Evolutionary conservation across 2,888 invertebrate genomes (phyloP), one percentile per base, ranked within the genome.

Genomic region (Dioctria linearis): DNA sequence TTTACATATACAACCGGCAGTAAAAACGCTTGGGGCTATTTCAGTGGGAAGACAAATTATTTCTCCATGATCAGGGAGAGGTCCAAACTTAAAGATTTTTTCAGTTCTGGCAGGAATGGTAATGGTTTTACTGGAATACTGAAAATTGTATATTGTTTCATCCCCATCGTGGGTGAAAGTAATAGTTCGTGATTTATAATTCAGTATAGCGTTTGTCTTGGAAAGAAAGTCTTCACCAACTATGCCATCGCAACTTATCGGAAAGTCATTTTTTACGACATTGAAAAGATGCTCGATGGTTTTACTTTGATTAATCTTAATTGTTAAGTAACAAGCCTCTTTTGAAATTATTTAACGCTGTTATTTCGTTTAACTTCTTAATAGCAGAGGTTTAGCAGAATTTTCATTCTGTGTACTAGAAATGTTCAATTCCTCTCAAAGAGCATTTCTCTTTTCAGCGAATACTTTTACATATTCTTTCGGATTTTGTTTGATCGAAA

Each of bases 401-500:
- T 57, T 4, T 57, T n/a, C 4, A 57, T 57, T 57, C 9, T 57
- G 57, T 4, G 57, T 63, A 25, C 63, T 63, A 8, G 6, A 63
- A 13, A 63, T 3, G 25, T 63, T 63, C 9, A 63, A 39, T 39
- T 63, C 63, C 5, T 63, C 63, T 63, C 3, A 63, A 37, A 63
- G 13, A 5, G 6, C 25, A n/a, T 63, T 39, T 0, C 3, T 39
- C 25, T 63, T 63, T 8, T 25, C 4, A 3, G 63, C 25, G 9
- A 25, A 63, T 39, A 8, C 8, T 46, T 4, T 63, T 4, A 63
- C 63, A 2, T 4, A 25, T 13, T 63, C 63, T 11, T 51, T 51
- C 51, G 51, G 51, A 2, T 11, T 11, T 51, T 51, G 51, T 51
- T 63, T 63, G 8, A 63, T 63, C n/a, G 63, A 63, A 37, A 63